Conservation (phyloP, 2,113 vertebrate genomes). For the Himantopus leucocephalus region DNA sequence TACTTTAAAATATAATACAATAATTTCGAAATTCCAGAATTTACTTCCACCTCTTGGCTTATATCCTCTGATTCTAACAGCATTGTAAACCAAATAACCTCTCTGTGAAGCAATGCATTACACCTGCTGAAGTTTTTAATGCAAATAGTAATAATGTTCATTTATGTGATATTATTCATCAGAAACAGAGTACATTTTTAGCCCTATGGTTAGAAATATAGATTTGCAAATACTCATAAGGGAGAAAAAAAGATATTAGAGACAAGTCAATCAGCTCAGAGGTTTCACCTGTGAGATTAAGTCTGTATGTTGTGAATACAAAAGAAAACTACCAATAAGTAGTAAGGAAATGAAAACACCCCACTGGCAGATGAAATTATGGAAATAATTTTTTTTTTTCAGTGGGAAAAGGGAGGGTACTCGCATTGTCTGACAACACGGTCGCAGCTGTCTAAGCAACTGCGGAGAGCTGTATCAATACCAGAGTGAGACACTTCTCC, state of each 20-base stretch:
- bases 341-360: background rate
- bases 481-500: background rate
- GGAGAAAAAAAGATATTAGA: background rate
- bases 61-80: background rate
- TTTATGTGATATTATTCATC: background rate
- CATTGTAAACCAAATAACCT: background rate
- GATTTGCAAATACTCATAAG: background rate
- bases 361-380: background rate
- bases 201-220: background rate
- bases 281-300: background rate
- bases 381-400: background rate
- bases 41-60: background rate
- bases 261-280: background rate
- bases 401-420: background rate
- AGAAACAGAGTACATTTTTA: background rate
- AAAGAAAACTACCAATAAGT: background rate
- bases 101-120: background rate
- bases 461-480: background rate
- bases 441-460: background rate
- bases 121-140: background rate
- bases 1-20: background rate
- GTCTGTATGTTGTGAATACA: background rate
- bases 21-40: background rate
- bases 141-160: background rate
- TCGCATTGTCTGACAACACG: background rate